These are phyloP conservation scores for Prietella phreatophila DNA, from an alignment of 2,113 vertebrate genomes.

Conservation along the genomic window DNA sequence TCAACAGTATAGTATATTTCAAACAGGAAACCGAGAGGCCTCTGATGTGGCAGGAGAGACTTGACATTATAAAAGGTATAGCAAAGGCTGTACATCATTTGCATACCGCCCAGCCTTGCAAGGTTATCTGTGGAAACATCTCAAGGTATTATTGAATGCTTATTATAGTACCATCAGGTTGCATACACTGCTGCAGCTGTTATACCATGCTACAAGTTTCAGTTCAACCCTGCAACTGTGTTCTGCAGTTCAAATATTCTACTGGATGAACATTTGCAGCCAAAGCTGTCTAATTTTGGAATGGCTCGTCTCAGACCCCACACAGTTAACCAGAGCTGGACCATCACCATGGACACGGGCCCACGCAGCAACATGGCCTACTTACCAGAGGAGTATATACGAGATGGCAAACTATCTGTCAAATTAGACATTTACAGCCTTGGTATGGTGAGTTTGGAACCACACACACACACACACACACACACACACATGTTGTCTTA, in stretches of 20 bases:
- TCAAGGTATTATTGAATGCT: slow-evolving; percentile 60
- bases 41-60: slow-evolving; percentile 66
- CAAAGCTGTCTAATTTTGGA: slow-evolving; percentile 70
- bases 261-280: slow-evolving; percentile 66
- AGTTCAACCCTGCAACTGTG: neutral
- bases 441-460: slow-evolving; percentile 64
- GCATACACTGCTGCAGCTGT: neutral
- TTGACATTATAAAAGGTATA: slow-evolving; percentile 64
- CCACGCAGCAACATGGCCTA: slow-evolving; percentile 65
- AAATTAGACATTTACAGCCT: slow-evolving; percentile 78
- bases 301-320: slow-evolving; percentile 67
- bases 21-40: slow-evolving; percentile 47
- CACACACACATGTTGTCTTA: neutral
- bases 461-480: neutral
- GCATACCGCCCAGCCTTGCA: slow-evolving; percentile 58
- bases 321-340: slow-evolving; percentile 57
- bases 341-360: slow-evolving; percentile 57
- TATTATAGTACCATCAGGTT: neutral
- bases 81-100: slow-evolving; percentile 66
- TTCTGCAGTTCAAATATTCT: slow-evolving; percentile 68
- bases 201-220: neutral
- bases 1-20: neutral
- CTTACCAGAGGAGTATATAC: slow-evolving; percentile 72
- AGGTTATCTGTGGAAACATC: slow-evolving; percentile 69
- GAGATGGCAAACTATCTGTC: slow-evolving; percentile 68